Conservation (phyloP, 2,113 vertebrate genomes). For the Gavialis gangeticus region DNA sequence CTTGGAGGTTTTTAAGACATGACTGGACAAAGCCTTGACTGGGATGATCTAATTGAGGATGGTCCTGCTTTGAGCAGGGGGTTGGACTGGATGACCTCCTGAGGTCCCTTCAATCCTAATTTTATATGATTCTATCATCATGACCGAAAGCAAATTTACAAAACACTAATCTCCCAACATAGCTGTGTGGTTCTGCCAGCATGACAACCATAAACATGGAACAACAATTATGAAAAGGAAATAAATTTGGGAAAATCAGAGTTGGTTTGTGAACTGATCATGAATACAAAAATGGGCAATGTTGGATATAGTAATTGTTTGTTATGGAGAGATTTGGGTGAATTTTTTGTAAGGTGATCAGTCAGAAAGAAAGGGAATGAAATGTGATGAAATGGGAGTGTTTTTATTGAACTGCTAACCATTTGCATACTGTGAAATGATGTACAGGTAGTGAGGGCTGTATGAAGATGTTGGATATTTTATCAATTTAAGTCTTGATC, state of each 20-base stretch:
- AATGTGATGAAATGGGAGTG: not conserved
- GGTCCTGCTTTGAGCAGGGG: too few species aligned
- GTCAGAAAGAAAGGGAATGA: not conserved
- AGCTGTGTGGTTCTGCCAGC: too few species aligned
- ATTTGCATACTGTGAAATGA: not conserved
- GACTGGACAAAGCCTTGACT: too few species aligned
- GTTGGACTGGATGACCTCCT: too few species aligned
- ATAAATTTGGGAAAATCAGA: not conserved
- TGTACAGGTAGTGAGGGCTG: not conserved
- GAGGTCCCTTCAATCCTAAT: too few species aligned
- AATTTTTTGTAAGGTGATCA: not conserved
- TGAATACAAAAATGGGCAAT: not conserved
- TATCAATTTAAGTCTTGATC: not conserved
- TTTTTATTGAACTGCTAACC: not conserved
- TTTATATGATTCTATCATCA: too few species aligned
- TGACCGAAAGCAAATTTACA: too few species aligned
- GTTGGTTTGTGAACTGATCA: not conserved
- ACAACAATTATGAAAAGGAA: not conserved
- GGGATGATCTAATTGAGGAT: too few species aligned
- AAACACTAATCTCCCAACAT: too few species aligned
- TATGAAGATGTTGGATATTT: not conserved
- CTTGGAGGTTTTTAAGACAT: too few species aligned
- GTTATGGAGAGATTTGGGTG: not conserved
- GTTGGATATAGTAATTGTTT: not conserved
- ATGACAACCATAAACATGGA: not conserved